Conservation (phyloP, 1,140 invertebrate genomes). For the Drosophila kepulauana region DNA sequence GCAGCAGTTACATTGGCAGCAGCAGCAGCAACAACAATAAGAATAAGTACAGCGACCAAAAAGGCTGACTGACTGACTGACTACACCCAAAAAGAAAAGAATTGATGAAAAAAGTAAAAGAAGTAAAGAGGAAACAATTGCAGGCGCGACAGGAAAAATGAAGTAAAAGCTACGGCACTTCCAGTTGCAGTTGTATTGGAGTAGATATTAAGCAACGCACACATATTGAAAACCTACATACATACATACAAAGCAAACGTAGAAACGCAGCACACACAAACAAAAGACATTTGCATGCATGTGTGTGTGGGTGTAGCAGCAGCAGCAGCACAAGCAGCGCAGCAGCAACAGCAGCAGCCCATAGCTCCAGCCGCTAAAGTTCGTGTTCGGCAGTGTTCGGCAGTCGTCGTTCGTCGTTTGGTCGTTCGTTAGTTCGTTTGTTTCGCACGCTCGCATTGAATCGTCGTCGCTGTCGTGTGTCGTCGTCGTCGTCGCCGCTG, state of each 20-base stretch:
- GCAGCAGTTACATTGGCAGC: slow-evolving; percentile 2
- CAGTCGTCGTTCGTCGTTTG: slow-evolving; percentile 34
- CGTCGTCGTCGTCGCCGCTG: neutral
- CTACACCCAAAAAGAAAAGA: slow-evolving; percentile 38
- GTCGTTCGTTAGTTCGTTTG: slow-evolving; percentile 51
- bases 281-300: slow-evolving; percentile 58
- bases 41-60: slow-evolving; percentile 12
- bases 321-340: slow-evolving; percentile 24
- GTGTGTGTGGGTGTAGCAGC: slow-evolving; percentile 61
- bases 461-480: neutral
- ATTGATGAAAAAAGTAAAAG: neutral
- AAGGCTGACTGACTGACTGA: slow-evolving; percentile 47
- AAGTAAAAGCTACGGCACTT: slow-evolving; percentile 56
- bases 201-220: slow-evolving; percentile 36
- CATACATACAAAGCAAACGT: slow-evolving; percentile 20
- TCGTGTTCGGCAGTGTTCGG: slow-evolving; percentile 45
- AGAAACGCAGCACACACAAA: slow-evolving; percentile 41
- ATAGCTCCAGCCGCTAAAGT: slow-evolving; percentile 58
- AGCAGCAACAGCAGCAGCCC: slow-evolving; percentile 50
- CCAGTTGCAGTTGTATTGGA: slow-evolving; percentile 60
- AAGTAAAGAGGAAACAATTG: slow-evolving; percentile 29
- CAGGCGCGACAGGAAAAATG: slow-evolving; percentile 48
- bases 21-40: slow-evolving; percentile 24
- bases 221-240: neutral
- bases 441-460: slow-evolving; percentile 17